Base-by-base conservation (phyloP, 2,888 invertebrate species). In the Chrysolina americana region DNA sequence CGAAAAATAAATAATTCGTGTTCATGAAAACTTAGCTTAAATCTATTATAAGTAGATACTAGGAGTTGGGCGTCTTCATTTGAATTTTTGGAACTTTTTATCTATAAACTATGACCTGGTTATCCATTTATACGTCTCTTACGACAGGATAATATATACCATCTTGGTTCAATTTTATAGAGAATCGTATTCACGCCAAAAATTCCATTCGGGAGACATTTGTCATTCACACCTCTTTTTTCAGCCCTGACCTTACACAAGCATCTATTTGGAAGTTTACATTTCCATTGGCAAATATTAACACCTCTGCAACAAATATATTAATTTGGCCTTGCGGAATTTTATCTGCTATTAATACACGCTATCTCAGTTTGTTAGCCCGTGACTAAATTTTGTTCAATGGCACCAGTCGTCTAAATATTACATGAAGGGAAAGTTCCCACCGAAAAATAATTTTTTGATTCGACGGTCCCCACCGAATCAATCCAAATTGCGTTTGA, bases 321-420 rank as follows among this genome's bases (percentile, higher is more conserved):
- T 59, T n/a, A 59, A 28, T n/a, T 15, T 28, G 28, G n/a, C 28
- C 59, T 36, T 28, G 59, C 23, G 36, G 28, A 59, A 59, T 28
- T 36, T 59, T 36, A 59, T 36, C 59, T 59, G 36, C 59, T 28
- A 23, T 28, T 23, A 59, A 28, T 28, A 59, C 56, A n/a, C 10
- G 28, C 9, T n/a, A 28, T 28, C 15, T 28, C 6, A 5, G 5
- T 13, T 9, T 11, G 15, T 53, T 53, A 19, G 53, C 19, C 21
- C 13, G 13, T 21, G 53, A 23, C 53, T 53, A 53, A 44, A 19
- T 53, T 53, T 21, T 11, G 53, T 21, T 21, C 21, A 19, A 21
- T 15, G 44, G 21, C 53, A 19, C 17, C 53, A 23, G 5, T 8
- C 21, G 5, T 21, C 17, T 48, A 9, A 48, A 17, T 17, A n/a